phyloP scores from a whole-genome alignment of 2,797 vertebrate species.

The Sarcoramphus papa region DNA sequence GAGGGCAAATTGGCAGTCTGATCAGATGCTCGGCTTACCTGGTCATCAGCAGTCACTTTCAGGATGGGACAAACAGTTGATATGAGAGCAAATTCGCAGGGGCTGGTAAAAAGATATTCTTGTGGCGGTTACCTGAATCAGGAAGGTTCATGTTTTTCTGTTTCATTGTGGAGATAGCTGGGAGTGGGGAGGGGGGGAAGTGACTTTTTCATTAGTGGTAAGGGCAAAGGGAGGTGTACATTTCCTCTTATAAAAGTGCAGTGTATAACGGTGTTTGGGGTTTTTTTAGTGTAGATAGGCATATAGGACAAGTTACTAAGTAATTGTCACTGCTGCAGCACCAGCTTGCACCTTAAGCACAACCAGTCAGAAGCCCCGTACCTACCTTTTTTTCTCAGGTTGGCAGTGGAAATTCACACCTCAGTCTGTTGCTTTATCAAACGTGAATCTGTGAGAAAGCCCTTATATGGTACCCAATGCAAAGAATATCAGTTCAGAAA shows the following conservation, averaged over 20 bases:
- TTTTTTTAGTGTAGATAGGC: background rate
- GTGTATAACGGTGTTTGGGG: background rate
- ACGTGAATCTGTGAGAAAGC: background rate
- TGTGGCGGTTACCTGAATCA: background rate
- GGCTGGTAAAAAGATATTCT: background rate
- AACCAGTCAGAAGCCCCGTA: background rate
- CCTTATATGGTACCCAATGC: background rate
- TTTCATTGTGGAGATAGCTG: background rate
- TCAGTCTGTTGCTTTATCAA: background rate
- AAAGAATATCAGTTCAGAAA: background rate
- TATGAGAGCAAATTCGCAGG: background rate
- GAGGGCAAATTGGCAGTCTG: background rate
- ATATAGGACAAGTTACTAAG: background rate
- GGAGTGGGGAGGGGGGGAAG: background rate
- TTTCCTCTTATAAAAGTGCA: background rate
- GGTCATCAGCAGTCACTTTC: background rate
- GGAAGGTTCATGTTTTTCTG: background rate
- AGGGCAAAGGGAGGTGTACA: background rate
- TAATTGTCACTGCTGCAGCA: background rate
- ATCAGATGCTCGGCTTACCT: background rate
- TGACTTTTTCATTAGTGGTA: background rate
- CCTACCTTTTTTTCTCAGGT: background rate
- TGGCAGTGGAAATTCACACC: background rate
- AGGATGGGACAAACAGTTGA: background rate
- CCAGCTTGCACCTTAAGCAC: background rate